These are phyloP conservation scores for Karalla daura DNA, from an alignment of 2,797 vertebrate species.

Conservation along the genomic window DNA sequence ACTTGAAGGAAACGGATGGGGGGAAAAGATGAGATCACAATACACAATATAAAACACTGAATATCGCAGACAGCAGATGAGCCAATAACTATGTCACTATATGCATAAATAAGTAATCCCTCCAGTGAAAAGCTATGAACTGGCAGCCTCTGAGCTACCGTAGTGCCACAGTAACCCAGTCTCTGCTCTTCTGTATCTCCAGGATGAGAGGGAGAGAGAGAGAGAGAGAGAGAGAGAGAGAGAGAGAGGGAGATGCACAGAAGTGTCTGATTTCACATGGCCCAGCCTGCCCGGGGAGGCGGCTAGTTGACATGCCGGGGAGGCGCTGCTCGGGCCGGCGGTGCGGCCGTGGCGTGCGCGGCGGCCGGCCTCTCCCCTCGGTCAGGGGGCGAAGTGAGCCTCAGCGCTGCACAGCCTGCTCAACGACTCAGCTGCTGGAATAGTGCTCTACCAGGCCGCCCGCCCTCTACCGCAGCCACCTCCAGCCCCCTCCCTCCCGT, in stretches of 20 bases:
- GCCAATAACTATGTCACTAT: conserved; percentile 28
- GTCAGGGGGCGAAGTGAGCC: too few species aligned
- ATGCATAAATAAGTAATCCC: conserved; percentile 7
- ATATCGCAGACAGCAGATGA: conserved; percentile 34
- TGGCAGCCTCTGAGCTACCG: conserved; percentile 16
- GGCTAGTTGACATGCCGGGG: conserved; percentile 65
- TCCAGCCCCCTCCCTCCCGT: conserved; percentile 69
- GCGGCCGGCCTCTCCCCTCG: too few species aligned
- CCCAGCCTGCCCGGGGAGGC: conserved; percentile 42
- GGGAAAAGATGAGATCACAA: too few species aligned
- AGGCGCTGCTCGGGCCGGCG: conserved; percentile 47
- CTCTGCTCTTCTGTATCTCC: conserved; percentile 26
- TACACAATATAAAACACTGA: conserved; percentile 5
- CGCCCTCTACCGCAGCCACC: conserved; percentile 60
- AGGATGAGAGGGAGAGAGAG: conserved; percentile 34
- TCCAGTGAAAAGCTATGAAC: conserved; percentile 24
- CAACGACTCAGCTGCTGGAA: conserved; percentile 63
- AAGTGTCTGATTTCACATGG: conserved; percentile 62
- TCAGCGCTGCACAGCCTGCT: conserved; percentile 63
- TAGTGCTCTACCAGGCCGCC: conserved; percentile 70
- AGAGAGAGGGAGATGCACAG: too few species aligned
- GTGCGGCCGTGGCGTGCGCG: conserved; percentile 37
- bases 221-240: too few species aligned
- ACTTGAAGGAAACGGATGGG: too few species aligned
- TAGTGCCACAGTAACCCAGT: conserved; percentile 7